phyloP scores from a whole-genome alignment of 2,113 vertebrate species.

The Grammomys surdaster region DNA sequence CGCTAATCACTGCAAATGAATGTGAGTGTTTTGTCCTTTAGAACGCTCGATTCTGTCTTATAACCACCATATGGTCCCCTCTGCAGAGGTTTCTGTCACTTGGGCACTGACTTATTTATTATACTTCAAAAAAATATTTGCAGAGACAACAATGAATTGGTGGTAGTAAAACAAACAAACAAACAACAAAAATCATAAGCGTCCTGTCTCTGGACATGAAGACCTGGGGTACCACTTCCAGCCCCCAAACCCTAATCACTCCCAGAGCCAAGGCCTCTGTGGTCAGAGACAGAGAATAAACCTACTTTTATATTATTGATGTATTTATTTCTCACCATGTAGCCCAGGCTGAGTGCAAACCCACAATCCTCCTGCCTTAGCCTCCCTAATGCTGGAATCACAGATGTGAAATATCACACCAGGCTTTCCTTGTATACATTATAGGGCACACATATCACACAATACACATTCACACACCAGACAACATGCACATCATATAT shows the following conservation, averaged over 20 bases:
- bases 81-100: conserved; percentile 20
- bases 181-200: background rate
- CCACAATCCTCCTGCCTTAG: background rate
- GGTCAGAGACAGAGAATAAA: background rate
- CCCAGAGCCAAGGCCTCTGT: background rate
- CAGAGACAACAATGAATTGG: background rate
- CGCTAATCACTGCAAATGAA: conserved; percentile 34
- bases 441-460: background rate
- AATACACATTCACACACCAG: background rate
- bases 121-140: conserved; percentile 53
- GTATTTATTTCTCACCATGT: background rate
- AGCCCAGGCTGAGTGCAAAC: background rate
- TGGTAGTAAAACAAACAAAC: background rate
- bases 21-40: conserved; percentile 53
- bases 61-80: conserved; percentile 55
- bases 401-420: background rate
- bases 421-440: background rate
- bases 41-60: conserved; percentile 20
- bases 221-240: background rate
- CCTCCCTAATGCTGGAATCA: background rate
- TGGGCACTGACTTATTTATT: conserved; percentile 63
- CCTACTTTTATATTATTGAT: background rate
- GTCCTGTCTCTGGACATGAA: background rate
- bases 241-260: background rate
- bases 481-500: no score